Conservation (phyloP, 2,888 invertebrate genomes). For the Drosophila ustulata region DNA sequence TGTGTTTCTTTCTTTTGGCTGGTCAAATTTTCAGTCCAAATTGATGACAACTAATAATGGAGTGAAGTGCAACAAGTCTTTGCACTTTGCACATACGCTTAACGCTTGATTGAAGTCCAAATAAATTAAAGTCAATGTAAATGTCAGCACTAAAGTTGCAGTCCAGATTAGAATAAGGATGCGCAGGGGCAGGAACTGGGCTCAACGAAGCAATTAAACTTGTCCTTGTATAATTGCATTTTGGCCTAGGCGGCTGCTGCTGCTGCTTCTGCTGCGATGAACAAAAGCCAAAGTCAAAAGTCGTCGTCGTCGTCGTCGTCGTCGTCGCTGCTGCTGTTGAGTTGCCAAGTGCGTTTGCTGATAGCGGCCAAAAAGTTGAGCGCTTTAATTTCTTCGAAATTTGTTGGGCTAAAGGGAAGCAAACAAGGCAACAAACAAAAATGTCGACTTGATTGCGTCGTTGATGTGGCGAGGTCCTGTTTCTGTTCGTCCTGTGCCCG, state of each 20-base stretch:
- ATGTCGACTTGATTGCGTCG: slow-evolving; percentile 79
- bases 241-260: slow-evolving; percentile 54
- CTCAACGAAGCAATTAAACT: slow-evolving; percentile 83
- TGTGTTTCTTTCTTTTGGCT: slow-evolving; percentile 8
- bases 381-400: slow-evolving; percentile 80
- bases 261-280: neutral
- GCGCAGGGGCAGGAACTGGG: neutral
- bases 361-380: slow-evolving; percentile 77
- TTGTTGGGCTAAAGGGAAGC: slow-evolving; percentile 61
- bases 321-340: slow-evolving; percentile 52
- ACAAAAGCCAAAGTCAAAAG: slow-evolving; percentile 69
- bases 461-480: slow-evolving; percentile 50
- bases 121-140: slow-evolving; percentile 60
- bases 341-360: slow-evolving; percentile 75
- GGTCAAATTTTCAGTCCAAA: slow-evolving; percentile 38
- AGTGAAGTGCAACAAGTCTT: slow-evolving; percentile 6
- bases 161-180: slow-evolving; percentile 5
- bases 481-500: slow-evolving; percentile 21
- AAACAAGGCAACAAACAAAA: slow-evolving; percentile 78
- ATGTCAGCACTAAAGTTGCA: slow-evolving; percentile 58
- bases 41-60: slow-evolving; percentile 40
- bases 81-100: slow-evolving; percentile 20
- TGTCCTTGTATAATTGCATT: slow-evolving; percentile 84
- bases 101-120: slow-evolving; percentile 65
- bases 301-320: slow-evolving; percentile 19